phyloP scores from a whole-genome alignment of 2,113 vertebrate species.

The Cyanocitta stelleri region DNA sequence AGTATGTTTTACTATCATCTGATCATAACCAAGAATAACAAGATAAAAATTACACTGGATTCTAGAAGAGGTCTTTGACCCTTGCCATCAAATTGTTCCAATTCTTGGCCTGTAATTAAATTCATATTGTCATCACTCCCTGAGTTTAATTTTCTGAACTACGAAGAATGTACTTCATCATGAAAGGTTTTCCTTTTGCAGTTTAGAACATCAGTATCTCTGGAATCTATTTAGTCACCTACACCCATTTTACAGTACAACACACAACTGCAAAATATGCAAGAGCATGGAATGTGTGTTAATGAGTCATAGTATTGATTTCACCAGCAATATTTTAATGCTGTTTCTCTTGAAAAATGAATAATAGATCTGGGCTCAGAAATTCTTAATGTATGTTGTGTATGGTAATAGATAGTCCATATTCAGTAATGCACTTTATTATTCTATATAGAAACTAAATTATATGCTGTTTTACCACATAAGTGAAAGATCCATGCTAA shows the following conservation, averaged over 20 bases:
- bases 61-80: not conserved
- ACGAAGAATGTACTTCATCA: not conserved
- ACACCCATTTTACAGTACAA: not conserved
- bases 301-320: slow-evolving; percentile 3
- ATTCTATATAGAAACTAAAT: not conserved
- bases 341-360: not conserved
- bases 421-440: not conserved
- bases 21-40: not conserved
- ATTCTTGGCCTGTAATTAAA: slow-evolving; percentile 5
- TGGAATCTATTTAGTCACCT: not conserved
- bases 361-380: not conserved
- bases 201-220: not conserved
- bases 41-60: not conserved
- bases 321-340: not conserved
- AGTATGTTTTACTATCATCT: not conserved
- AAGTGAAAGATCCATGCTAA: not conserved
- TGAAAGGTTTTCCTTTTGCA: not conserved
- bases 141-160: not conserved
- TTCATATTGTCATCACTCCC: not conserved
- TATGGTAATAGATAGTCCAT: not conserved
- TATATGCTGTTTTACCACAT: not conserved
- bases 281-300: not conserved
- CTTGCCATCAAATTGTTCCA: slow-evolving; percentile 3
- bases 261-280: not conserved
- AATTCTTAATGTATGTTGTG: not conserved